Base-by-base conservation (phyloP, 2,888 invertebrate species). In the Gymnoscelis rufifasciata region DNA sequence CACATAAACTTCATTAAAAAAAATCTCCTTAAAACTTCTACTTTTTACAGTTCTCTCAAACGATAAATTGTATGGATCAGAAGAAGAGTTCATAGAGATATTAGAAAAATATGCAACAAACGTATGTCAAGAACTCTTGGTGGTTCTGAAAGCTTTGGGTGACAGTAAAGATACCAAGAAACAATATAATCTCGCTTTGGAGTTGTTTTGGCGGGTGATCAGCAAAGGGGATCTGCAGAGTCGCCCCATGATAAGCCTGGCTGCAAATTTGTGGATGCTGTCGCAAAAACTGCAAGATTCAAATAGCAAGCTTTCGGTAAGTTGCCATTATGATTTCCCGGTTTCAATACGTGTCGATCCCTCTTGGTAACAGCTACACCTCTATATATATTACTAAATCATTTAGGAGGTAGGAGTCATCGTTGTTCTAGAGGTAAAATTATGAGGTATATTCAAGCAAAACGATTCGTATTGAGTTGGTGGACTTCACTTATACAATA, bases 1-100 rank as follows among this genome's bases (percentile, higher is more conserved):
- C n/a, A n/a, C n/a, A n/a, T n/a, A n/a, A n/a, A n/a, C n/a, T n/a
- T n/a, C n/a, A n/a, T n/a, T n/a, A n/a, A n/a, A n/a, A n/a, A n/a
- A n/a, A n/a, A n/a, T n/a, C n/a, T n/a, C n/a, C 1, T 31, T 14
- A 19, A 5, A 28, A 8, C 24, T 29, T 26, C 7, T 10, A 37
- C 1, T 3, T 59, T 61, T 84, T 86, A 65, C 60, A 93, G 96
- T 98, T 51, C 93, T 97, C 67, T 97, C 97, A 2, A 98, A 98
- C 73, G 97, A 98, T 77, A 91, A 93, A 46, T 83, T 98, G 29
- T 98, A 98, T 71, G 97, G 97, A 5, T 92, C 93, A 7, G 97
- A 97, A 81, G 90, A 92, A 8, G 95, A 96, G 78, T 98, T 96
- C 73, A 84, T 97, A 38, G 83, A 88, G 1, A 95, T 95, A 76